Percentiles rank a stretch among this genome's conserved stretches.
Evolutionary conservation across 1,140 invertebrate species (phyloP).

Genomic region (Neodiprion virginianus): DNA sequence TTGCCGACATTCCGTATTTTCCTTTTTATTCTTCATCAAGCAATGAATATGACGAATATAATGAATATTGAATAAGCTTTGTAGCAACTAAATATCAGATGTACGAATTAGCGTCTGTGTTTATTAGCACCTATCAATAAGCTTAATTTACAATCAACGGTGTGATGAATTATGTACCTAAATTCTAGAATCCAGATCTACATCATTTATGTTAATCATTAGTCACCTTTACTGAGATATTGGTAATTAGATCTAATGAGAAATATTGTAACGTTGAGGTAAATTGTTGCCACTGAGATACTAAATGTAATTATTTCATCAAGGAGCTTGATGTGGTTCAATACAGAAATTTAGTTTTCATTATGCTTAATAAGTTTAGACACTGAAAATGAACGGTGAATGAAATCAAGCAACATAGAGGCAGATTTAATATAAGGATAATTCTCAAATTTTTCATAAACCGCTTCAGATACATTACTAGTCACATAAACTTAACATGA

Average conservation of each 20-base stretch:
- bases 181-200: too few species aligned
- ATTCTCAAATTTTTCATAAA: not conserved
- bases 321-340: not conserved
- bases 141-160: too few species aligned
- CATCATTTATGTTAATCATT: too few species aligned
- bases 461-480: not conserved
- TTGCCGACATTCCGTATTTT: not conserved
- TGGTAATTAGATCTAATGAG: too few species aligned
- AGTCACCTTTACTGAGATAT: too few species aligned
- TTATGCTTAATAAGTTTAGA: conserved; percentile 32
- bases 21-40: not conserved
- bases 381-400: conserved; percentile 44
- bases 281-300: not conserved
- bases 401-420: conserved; percentile 51
- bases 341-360: not conserved
- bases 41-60: not conserved
- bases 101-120: too few species aligned
- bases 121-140: too few species aligned
- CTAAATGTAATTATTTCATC: not conserved
- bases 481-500: conserved; percentile 7
- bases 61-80: not conserved
- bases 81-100: not conserved
- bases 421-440: conserved; percentile 20
- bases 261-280: too few species aligned
- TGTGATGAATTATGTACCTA: too few species aligned